Conservation (phyloP, 2,113 vertebrate genomes). For the Semnornis frantzii region DNA sequence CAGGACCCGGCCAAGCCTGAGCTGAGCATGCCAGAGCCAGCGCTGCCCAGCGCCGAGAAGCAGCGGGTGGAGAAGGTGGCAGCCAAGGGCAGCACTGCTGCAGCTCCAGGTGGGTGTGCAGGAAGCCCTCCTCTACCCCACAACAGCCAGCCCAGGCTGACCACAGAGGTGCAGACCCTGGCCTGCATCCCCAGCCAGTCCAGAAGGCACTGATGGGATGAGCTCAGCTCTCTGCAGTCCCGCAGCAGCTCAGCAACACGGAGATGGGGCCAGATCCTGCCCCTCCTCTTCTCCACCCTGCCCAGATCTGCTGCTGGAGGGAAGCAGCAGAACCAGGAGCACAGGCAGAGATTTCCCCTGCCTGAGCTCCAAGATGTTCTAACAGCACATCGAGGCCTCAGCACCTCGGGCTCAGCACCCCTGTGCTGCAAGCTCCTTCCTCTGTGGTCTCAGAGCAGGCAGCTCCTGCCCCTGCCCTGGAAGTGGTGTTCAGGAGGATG, state of each 20-base stretch:
- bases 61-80: background rate
- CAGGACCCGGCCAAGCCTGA: background rate
- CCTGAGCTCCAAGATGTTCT: background rate
- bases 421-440: background rate
- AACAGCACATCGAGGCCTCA: rapidly evolving
- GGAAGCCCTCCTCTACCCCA: background rate
- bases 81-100: background rate
- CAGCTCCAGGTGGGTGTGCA: slow-evolving; percentile 7
- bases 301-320: background rate
- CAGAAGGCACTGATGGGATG: rapidly evolving
- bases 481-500: background rate
- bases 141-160: rapidly evolving
- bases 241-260: rapidly evolving
- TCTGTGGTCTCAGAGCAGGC: background rate
- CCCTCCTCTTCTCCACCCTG: background rate
- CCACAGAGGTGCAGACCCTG: background rate
- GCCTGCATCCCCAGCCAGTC: background rate
- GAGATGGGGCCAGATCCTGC: background rate
- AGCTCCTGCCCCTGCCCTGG: background rate
- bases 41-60: background rate
- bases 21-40: slow-evolving; percentile 54
- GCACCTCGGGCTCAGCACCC: rapidly evolving
- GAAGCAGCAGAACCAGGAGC: background rate
- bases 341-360: rapidly evolving
- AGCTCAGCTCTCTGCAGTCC: background rate